Percentiles rank a stretch among this genome's conserved stretches.
phyloP scores from a whole-genome alignment of 1,140 invertebrate genomes.

The Drosophila hydei region DNA sequence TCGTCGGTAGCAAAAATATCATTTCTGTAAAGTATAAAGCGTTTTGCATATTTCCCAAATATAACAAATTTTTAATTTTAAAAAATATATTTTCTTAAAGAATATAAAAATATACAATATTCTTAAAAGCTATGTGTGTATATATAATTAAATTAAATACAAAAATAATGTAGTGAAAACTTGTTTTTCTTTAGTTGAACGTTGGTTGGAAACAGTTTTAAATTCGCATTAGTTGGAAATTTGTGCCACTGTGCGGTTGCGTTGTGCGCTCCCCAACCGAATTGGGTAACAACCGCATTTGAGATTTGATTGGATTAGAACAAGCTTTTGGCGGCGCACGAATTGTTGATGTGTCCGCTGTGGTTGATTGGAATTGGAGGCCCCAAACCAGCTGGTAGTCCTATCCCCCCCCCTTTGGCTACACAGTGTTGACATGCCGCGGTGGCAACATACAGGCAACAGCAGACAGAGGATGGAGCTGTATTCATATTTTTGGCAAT shows the following conservation, averaged over 20 bases:
- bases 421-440: slow-evolving; percentile 54
- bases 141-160: too few relatives aligned
- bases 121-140: too few relatives aligned
- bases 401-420: neutral
- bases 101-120: too few relatives aligned
- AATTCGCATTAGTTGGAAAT: neutral
- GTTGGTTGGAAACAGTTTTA: neutral
- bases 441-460: slow-evolving; percentile 15
- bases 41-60: too few relatives aligned
- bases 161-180: too few relatives aligned
- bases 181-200: too few relatives aligned
- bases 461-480: neutral
- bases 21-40: too few relatives aligned
- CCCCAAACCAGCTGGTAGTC: neutral
- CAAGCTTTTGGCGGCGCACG: slow-evolving; percentile 66
- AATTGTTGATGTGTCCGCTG: slow-evolving; percentile 58
- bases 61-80: too few relatives aligned
- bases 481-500: slow-evolving; percentile 42
- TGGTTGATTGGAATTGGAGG: slow-evolving; percentile 51
- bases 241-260: slow-evolving; percentile 2
- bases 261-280: slow-evolving; percentile 18
- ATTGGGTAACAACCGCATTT: slow-evolving; percentile 57
- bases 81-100: too few relatives aligned
- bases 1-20: too few relatives aligned
- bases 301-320: slow-evolving; percentile 76